Evolutionary conservation across 2,888 invertebrate species (phyloP), one percentile per base, ranked within the genome.

Genomic region (Brachypalpus laphriformis): DNA sequence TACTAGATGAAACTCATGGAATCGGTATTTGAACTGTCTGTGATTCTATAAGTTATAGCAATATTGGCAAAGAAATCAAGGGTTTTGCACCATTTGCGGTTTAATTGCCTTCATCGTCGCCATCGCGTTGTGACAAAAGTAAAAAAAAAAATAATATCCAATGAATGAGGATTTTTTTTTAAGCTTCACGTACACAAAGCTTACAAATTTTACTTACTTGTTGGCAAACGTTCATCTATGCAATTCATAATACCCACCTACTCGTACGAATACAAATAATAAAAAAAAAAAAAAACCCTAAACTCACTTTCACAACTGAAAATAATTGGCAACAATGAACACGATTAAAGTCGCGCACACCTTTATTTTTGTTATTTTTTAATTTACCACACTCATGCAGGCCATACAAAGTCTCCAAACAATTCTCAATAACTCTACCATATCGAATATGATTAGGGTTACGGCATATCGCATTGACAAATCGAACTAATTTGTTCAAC

Each of bases 301-400:
- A 49, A 37, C 18, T 45, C 57, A 66, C 75, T 76, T 76, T 76
- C 75, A 42, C 66, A 76, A 76, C 57, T 11, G 57, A 76, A 59
- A 49, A 76, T 49, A 59, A 76, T 76, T 56, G 65, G 66, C 66
- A 76, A 66, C 57, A 57, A 76, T 66, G 20, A 20, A 51, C 37
- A 31, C 34, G 25, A n/a, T 22, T 22, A 18, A 65, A 34, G 31
- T 49, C 51, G 49, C 51, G 49, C 54, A 65, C 74, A 75, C 45
- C 51, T 65, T 56, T 56, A 56, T 75, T 75, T 4, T 66, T 28
- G 16, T 63, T 54, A 40, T 47, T n/a, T 37, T 22, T 25, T 7
- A 25, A 14, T 25, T 40, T 28, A 28, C 11, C 51, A 42, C 61
- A 57, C 22, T 47, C 31, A 22, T 37, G 70, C 34, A 57, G 56